Evolutionary conservation across 2,888 invertebrate species (phyloP).

Genomic region (Copidosoma aretas): DNA sequence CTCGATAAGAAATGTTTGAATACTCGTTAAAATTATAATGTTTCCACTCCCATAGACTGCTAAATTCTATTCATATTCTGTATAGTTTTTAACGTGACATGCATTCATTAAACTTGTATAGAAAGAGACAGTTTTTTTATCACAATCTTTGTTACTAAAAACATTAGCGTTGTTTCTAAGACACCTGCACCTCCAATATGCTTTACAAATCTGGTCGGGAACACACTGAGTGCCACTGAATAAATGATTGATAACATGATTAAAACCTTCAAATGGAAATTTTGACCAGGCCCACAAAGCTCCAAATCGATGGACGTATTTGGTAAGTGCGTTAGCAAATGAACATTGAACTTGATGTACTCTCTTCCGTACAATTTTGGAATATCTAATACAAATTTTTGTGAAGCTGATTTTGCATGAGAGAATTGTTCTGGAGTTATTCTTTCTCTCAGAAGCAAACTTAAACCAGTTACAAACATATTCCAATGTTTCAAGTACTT

Average conservation of each 20-base stretch:
- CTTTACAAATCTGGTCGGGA: conserved; percentile 35
- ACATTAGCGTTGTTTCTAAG: conserved; percentile 7
- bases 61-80: not conserved
- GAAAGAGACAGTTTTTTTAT: not conserved
- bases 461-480: conserved; percentile 29
- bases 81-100: not conserved
- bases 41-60: not conserved
- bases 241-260: conserved; percentile 22
- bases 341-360: not conserved
- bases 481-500: conserved; percentile 32
- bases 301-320: conserved; percentile 29
- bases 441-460: conserved; percentile 24
- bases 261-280: conserved; percentile 33
- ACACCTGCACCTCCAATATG: conserved; percentile 7
- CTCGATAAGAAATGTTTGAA: not conserved
- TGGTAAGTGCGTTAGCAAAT: conserved; percentile 5
- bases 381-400: conserved; percentile 31
- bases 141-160: conserved; percentile 10
- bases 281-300: conserved; percentile 35
- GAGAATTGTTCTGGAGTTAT: conserved; percentile 10
- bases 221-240: conserved; percentile 28
- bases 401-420: conserved; percentile 20
- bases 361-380: conserved; percentile 29
- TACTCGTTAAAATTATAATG: not conserved
- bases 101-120: not conserved